Percentiles rank a stretch among this genome's conserved stretches.
Conservation (phyloP, 1,140 invertebrate species). For the Charaxes varanes region DNA sequence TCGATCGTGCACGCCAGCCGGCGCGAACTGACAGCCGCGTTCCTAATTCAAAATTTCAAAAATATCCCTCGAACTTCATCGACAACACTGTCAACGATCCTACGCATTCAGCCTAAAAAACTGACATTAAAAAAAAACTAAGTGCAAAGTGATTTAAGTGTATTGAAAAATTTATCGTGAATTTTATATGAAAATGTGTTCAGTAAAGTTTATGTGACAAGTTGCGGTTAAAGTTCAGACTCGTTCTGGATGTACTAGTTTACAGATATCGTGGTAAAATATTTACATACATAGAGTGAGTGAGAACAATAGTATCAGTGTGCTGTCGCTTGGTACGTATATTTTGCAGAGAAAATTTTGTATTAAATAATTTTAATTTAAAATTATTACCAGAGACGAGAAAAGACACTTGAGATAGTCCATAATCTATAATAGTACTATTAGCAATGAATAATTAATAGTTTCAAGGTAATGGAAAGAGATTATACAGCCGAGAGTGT, state of each 20-base stretch:
- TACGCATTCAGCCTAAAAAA: conserved; percentile 7
- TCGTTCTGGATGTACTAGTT: conserved; percentile 39
- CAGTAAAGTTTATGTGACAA: conserved; percentile 49
- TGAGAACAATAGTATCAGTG: background rate
- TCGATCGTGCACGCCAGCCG: conserved; percentile 48
- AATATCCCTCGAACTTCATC: conserved; percentile 39
- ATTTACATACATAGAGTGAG: conserved; percentile 4
- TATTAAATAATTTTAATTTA: background rate
- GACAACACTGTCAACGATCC: conserved; percentile 4
- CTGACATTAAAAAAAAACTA: conserved; percentile 9
- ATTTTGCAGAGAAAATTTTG: background rate
- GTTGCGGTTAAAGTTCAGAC: conserved; percentile 53
- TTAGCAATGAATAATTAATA: no score
- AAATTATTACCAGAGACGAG: background rate
- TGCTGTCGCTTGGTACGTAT: background rate
- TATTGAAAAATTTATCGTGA: conserved; percentile 6
- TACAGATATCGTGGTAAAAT: conserved; percentile 13
- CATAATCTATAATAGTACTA: background rate
- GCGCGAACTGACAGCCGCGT: conserved; percentile 30
- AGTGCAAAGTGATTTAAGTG: conserved; percentile 12
- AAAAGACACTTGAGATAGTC: background rate
- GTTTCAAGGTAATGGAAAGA: no score
- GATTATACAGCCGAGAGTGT: no score
- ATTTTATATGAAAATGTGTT: conserved; percentile 22
- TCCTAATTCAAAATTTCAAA: conserved; percentile 25